These are phyloP conservation scores for Leptobrachium leishanense DNA, from an alignment of 2,113 vertebrate species.

Conservation along the genomic window DNA sequence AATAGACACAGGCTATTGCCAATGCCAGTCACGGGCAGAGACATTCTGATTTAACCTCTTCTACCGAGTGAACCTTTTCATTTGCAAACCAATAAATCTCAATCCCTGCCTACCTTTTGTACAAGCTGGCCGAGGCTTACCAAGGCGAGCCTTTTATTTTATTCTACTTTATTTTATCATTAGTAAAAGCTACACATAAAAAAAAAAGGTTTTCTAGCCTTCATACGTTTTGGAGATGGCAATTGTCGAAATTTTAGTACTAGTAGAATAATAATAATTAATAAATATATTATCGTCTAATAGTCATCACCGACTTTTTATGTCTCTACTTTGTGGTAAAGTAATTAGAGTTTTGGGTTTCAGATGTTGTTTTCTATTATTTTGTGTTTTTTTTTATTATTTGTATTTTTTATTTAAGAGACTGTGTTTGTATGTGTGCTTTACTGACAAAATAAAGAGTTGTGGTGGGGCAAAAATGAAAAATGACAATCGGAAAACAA, in stretches of 20 bases:
- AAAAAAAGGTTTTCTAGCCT: neutral
- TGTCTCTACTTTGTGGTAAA: constrained; percentile 61
- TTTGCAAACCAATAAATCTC: constrained; percentile 77
- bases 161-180: neutral
- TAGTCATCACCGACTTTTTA: constrained; percentile 54
- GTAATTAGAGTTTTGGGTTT: constrained; percentile 62
- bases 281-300: no score
- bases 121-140: constrained; percentile 60
- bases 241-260: constrained; percentile 46
- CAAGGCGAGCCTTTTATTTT: constrained; percentile 28
- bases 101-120: constrained; percentile 70
- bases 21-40: constrained; percentile 69
- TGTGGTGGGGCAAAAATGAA: no score
- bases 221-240: constrained; percentile 51
- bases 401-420: no score
- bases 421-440: no score
- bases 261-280: constrained; percentile 12
- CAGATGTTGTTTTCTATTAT: no score
- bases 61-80: constrained; percentile 79
- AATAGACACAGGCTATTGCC: constrained; percentile 65
- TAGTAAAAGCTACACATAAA: neutral
- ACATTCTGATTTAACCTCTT: constrained; percentile 78
- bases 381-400: no score
- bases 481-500: no score
- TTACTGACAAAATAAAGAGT: no score